Conservation (phyloP, 2,113 vertebrate species). For the Hepsetus odoe region DNA sequence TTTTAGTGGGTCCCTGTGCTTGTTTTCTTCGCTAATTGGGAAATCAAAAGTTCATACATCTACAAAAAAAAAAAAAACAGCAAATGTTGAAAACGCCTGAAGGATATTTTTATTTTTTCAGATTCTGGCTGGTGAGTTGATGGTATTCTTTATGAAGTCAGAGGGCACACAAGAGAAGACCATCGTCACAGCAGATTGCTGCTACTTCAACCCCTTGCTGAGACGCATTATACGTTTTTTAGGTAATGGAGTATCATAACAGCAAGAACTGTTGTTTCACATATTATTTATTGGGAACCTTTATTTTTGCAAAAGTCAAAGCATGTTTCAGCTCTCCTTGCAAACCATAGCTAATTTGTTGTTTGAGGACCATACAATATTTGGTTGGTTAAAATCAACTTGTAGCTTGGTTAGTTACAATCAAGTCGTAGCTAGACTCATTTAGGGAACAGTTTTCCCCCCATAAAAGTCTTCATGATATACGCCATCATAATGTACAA, state of each 20-base stretch:
- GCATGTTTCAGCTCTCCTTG: neutral
- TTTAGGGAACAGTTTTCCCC: no score
- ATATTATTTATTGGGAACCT: neutral
- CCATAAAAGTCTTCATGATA: no score
- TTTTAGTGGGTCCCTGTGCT: neutral
- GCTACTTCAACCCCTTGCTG: conserved; percentile 88
- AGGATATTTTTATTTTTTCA: conserved; percentile 54
- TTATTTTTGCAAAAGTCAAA: conserved; percentile 7
- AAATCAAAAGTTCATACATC: conserved; percentile 4
- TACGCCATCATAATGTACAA: no score
- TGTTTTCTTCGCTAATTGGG: neutral
- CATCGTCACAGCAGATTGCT: conserved; percentile 88
- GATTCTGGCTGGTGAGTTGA: conserved; percentile 89
- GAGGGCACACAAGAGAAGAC: conserved; percentile 83
- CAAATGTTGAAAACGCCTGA: no score
- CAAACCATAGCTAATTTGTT: no score
- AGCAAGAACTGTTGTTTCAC: neutral
- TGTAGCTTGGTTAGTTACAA: no score
- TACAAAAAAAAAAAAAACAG: neutral
- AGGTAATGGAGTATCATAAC: conserved; percentile 71
- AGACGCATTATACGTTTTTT: conserved; percentile 88
- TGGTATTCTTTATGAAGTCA: conserved; percentile 82
- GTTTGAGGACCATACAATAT: no score
- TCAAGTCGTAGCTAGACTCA: no score
- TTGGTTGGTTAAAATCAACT: no score